phyloP scores from a whole-genome alignment of 2,113 vertebrate species.

The Saccopteryx leptura region DNA sequence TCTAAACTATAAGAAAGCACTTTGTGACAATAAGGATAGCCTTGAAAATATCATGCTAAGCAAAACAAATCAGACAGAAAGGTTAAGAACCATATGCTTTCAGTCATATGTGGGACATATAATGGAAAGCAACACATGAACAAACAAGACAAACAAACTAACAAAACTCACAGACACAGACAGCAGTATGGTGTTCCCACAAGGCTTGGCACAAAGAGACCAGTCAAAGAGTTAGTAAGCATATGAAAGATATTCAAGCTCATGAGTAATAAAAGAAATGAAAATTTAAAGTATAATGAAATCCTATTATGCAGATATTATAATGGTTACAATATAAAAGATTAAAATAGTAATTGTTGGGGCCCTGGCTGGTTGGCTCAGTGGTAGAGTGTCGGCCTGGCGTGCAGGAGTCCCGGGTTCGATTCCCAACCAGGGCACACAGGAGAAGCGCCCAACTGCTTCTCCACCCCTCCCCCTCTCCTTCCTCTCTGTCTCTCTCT shows the following conservation, averaged over 20 bases:
- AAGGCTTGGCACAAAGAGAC: background rate
- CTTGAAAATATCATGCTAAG: background rate
- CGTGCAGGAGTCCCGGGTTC: too few relatives aligned
- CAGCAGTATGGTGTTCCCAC: background rate
- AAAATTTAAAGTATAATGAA: conserved; percentile 1
- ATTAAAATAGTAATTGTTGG: background rate
- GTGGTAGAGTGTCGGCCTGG: too few relatives aligned
- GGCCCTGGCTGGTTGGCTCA: too few relatives aligned
- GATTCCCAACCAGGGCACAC: too few relatives aligned
- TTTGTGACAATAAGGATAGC: background rate
- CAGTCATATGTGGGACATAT: background rate
- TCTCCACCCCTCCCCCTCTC: too few relatives aligned
- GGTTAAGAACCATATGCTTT: background rate
- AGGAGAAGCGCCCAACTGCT: too few relatives aligned
- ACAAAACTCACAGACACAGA: background rate
- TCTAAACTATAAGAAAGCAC: background rate
- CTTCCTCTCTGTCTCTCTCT: too few relatives aligned
- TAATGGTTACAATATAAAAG: background rate
- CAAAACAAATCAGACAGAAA: background rate
- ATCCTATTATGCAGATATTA: background rate
- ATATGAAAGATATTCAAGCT: background rate
- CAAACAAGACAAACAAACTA: background rate
- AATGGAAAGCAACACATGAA: background rate
- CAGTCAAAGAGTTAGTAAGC: background rate
- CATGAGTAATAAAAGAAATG: background rate